Conservation (phyloP, 1,140 invertebrate species). For the Drosophila arizonae region DNA sequence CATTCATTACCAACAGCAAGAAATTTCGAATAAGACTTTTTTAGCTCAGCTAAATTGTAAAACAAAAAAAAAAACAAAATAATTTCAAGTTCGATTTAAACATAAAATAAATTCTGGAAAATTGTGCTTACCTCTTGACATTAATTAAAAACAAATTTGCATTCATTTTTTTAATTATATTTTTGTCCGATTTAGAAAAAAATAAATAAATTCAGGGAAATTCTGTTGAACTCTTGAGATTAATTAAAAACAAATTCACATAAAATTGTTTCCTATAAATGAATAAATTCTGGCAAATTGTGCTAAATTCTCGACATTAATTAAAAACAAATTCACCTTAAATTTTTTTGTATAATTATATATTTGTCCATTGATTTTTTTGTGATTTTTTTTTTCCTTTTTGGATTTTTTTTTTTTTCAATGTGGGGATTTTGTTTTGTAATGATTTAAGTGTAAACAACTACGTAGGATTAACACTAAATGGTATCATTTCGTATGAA, state of each 20-base stretch:
- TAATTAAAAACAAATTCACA: constrained; percentile 22
- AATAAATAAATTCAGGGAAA: constrained; percentile 9
- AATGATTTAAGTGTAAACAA: constrained; percentile 72
- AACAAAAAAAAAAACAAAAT: too few relatives aligned
- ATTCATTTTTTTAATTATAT: constrained; percentile 58
- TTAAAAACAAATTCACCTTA: constrained; percentile 28
- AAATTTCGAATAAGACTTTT: too few relatives aligned
- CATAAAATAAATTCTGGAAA: neutral
- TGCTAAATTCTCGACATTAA: neutral
- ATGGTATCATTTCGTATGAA: constrained; percentile 68
- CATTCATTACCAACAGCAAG: too few relatives aligned
- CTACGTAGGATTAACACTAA: constrained; percentile 80
- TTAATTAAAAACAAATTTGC: constrained; percentile 21
- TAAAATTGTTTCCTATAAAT: constrained; percentile 62
- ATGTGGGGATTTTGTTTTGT: constrained; percentile 47
- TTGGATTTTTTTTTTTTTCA: constrained; percentile 47
- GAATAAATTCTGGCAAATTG: neutral
- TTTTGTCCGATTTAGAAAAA: constrained; percentile 28
- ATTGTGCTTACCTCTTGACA: neutral
- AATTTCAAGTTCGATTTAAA: too few relatives aligned
- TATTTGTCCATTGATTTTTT: constrained; percentile 68
- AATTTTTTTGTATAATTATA: constrained; percentile 71
- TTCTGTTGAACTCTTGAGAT: neutral
- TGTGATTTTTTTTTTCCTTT: constrained; percentile 49
- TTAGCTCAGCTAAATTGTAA: too few relatives aligned